These are phyloP conservation scores for Chloroceryle inda DNA, from an alignment of 2,797 vertebrate species.

Conservation along the genomic window DNA sequence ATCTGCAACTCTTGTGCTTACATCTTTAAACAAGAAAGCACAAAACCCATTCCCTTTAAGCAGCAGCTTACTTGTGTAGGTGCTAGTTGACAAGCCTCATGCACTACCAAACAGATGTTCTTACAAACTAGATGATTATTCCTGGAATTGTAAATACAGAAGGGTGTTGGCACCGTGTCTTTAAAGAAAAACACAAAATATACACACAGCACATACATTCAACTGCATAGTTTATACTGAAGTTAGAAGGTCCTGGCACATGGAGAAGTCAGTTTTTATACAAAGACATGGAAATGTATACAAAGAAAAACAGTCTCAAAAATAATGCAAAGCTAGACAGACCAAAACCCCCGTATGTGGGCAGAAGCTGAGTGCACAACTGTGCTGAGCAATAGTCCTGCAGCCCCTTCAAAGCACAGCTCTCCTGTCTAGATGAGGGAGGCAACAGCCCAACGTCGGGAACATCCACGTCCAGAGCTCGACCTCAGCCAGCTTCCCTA, in stretches of 20 bases:
- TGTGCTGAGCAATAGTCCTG: background rate
- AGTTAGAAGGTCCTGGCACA: background rate
- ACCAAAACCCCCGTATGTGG: background rate
- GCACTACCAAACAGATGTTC: background rate
- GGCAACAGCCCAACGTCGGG: background rate
- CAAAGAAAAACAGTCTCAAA: slow-evolving; percentile 14
- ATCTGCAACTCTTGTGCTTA: slow-evolving; percentile 19
- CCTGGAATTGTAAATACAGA: slow-evolving; percentile 52
- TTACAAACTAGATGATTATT: slow-evolving; percentile 3
- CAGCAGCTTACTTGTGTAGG: slow-evolving; percentile 24
- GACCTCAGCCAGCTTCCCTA: background rate
- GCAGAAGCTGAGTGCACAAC: background rate
- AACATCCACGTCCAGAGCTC: background rate
- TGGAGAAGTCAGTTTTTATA: background rate
- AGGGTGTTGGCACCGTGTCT: slow-evolving; percentile 23
- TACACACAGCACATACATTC: background rate
- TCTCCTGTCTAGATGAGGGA: background rate
- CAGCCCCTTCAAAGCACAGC: background rate
- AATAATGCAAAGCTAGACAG: background rate
- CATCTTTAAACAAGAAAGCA: slow-evolving; percentile 19
- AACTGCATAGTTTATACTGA: slow-evolving; percentile 7
- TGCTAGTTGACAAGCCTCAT: slow-evolving; percentile 50
- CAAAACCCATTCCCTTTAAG: background rate
- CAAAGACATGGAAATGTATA: slow-evolving; percentile 19
- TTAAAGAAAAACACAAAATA: slow-evolving; percentile 10